A percentile compares a stretch with the other conserved stretches of the same genome.
phyloP scores from a whole-genome alignment of 2,888 invertebrate genomes.

The Pachliopta kotzebuea region DNA sequence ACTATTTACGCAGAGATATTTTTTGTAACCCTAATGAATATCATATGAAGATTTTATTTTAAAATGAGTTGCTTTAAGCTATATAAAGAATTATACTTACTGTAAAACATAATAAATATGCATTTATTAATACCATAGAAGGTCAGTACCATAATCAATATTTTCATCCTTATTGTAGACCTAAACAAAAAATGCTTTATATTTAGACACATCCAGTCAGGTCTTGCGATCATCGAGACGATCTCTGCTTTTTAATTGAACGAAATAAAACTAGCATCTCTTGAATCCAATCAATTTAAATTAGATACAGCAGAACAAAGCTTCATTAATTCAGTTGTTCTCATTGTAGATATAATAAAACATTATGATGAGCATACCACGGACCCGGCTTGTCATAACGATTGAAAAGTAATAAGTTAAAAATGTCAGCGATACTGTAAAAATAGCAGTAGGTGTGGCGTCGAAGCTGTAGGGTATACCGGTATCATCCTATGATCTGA shows the following conservation, averaged over 20 bases:
- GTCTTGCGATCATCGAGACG: constrained; percentile 11
- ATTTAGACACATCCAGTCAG: not conserved
- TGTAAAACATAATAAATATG: not conserved
- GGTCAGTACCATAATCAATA: not conserved
- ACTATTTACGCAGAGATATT: too few species aligned
- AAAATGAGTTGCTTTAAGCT: too few species aligned
- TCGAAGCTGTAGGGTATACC: constrained; percentile 49
- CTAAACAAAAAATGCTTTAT: constrained; percentile 4
- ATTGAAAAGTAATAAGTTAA: constrained; percentile 45
- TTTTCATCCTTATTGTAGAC: constrained; percentile 1
- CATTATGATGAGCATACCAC: constrained; percentile 54
- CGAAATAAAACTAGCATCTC: constrained; percentile 32
- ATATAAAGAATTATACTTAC: not conserved
- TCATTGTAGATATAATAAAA: constrained; percentile 41
- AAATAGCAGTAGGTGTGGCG: constrained; percentile 46
- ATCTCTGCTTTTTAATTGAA: constrained; percentile 21
- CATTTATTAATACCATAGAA: not conserved
- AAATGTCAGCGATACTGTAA: constrained; percentile 38
- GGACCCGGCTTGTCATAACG: constrained; percentile 51
- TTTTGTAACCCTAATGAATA: too few species aligned
- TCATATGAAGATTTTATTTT: too few species aligned
- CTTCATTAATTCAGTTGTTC: constrained; percentile 43
- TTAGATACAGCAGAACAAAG: constrained; percentile 41
- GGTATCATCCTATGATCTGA: constrained; percentile 60
- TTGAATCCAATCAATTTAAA: constrained; percentile 33